Percentiles rank a stretch among this genome's conserved stretches.
These are phyloP conservation scores for Epirrhoe alternata DNA, from an alignment of 2,888 invertebrate species.

Conservation along the genomic window DNA sequence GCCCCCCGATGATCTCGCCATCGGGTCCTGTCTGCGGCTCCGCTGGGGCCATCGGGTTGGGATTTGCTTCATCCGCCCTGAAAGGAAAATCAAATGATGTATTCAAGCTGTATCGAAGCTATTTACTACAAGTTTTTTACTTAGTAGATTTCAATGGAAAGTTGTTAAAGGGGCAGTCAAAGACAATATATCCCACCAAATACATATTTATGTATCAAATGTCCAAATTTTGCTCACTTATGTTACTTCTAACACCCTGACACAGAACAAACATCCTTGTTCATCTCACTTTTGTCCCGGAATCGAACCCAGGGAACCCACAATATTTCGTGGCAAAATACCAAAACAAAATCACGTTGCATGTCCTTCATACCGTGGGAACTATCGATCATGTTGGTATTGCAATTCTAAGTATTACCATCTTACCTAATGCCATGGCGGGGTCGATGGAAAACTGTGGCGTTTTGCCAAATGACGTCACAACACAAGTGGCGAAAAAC, in stretches of 20 bases:
- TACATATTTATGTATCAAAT: too few species aligned
- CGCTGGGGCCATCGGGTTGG: slow-evolving; percentile 84
- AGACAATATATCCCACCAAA: too few species aligned
- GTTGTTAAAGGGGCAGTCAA: too few species aligned
- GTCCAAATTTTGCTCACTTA: too few species aligned
- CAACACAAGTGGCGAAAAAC: slow-evolving; percentile 28
- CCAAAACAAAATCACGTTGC: slow-evolving; percentile 14
- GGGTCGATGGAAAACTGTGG: slow-evolving; percentile 34
- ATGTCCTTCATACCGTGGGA: slow-evolving; percentile 40
- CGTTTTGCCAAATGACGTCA: slow-evolving; percentile 52
- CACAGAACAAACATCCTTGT: not conserved
- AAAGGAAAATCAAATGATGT: slow-evolving; percentile 32
- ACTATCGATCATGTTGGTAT: slow-evolving; percentile 24
- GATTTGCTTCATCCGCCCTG: slow-evolving; percentile 71
- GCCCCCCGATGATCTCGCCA: slow-evolving; percentile 92
- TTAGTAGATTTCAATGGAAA: too few species aligned
- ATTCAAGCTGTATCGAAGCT: too few species aligned
- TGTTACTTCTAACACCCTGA: too few species aligned
- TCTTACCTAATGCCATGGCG: slow-evolving; percentile 27
- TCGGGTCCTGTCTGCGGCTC: slow-evolving; percentile 85
- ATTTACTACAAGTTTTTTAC: too few species aligned
- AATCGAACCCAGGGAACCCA: not conserved
- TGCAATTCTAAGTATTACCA: slow-evolving; percentile 18
- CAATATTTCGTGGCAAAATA: not conserved
- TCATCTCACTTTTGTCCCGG: not conserved